These are phyloP conservation scores for Siphamia tubifer DNA, from an alignment of 2,113 vertebrate genomes.

Conservation along the genomic window DNA sequence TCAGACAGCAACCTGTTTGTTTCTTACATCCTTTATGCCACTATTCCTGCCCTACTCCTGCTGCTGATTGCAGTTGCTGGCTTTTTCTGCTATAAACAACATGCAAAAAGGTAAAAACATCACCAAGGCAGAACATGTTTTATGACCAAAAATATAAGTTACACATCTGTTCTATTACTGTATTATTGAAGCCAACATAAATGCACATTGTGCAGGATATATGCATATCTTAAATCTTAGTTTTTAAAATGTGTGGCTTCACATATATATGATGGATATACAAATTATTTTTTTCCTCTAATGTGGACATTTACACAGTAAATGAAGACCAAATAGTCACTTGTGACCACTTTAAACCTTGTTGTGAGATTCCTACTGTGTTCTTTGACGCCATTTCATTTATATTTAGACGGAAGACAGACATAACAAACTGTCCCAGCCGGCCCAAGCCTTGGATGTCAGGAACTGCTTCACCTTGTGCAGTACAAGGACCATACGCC, in stretches of 20 bases:
- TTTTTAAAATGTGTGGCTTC: too few relatives aligned
- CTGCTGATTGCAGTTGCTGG: slow-evolving; percentile 77
- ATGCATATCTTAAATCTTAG: too few relatives aligned
- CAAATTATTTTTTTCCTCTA: too few relatives aligned
- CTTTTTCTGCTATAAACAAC: slow-evolving; percentile 83
- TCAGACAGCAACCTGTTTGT: slow-evolving; percentile 76
- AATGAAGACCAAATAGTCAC: too few relatives aligned
- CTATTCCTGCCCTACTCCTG: slow-evolving; percentile 82
- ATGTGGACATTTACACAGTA: background rate
- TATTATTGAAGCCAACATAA: background rate
- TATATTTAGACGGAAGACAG: slow-evolving; percentile 78
- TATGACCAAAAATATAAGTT: background rate
- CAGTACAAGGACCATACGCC: slow-evolving; percentile 82
- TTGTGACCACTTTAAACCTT: background rate
- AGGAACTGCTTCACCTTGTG: slow-evolving; percentile 36
- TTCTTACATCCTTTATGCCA: slow-evolving; percentile 85
- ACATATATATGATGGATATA: too few relatives aligned
- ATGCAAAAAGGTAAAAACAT: slow-evolving; percentile 58
- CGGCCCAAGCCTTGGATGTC: slow-evolving; percentile 76
- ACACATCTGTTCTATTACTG: background rate
- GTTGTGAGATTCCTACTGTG: background rate
- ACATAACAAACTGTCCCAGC: slow-evolving; percentile 54
- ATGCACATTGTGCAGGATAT: too few relatives aligned
- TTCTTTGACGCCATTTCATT: background rate
- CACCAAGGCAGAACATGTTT: background rate